Base-by-base conservation (phyloP, 2,888 invertebrate genomes). In the Diaprepes abbreviatus region DNA sequence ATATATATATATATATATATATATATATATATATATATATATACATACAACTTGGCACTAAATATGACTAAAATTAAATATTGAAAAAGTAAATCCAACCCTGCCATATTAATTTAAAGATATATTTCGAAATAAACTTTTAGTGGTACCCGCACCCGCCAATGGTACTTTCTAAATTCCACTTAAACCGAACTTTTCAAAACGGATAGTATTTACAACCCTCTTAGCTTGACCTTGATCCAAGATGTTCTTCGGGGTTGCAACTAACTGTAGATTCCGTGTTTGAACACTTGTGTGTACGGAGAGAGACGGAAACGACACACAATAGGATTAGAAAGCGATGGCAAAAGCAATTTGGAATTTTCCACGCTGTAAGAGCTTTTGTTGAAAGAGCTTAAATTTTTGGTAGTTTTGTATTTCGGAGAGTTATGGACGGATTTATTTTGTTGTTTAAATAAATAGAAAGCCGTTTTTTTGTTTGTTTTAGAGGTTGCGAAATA, bases 161-260 rank as follows among this genome's bases (percentile, higher is more conserved):
- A 16, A 52, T 70, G 54, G 52, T 43, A 68, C 62, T 71, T 65
- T 64, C 66, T 59, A 70, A 52, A 66, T 69, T 54, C 68, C 52
- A 62, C 21, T 72, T 21, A 40, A 43, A 10, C 38, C 60, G 14
- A 75, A 62, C 16, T 74, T 79, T 75, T 77, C 58, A 67, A 66
- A 55, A 74, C 72, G 80, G 71, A 52, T 82, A 82, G 81, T 83
- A 83, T 73, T 78, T 77, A 73, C 82, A 79, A 82, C 83, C 83
- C 83, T 82, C 79, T 77, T 77, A 75, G 50, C 74, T 59, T 72
- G 83, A 74, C 83, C 83, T 83, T 83, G 80, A 78, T 76, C 77
- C 79, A 81, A 82, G 82, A 80, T 79, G 81, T 16, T 50, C 35
- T 79, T 40, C 79, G 73, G 82, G 81, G 81, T 80, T 80, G 81